These are phyloP conservation scores for Chrysaora quinquecirrha DNA, from an alignment of 30 jellyfish, hydroid and myxozoan genomes.

Conservation along the genomic window DNA sequence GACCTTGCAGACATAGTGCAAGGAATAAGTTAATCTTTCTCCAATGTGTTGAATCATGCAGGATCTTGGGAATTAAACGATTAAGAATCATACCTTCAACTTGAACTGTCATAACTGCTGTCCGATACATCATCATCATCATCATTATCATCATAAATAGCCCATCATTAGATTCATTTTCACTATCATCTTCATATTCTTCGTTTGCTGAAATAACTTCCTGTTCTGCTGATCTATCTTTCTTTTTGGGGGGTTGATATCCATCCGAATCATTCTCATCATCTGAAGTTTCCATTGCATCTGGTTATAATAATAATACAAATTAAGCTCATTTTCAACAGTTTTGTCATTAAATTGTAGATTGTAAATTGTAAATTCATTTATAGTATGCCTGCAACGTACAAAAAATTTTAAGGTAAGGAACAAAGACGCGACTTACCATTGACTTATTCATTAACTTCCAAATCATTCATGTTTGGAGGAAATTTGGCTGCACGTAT, in stretches of 20 bases:
- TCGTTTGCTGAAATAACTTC: neutral
- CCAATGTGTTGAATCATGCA: constrained; percentile 12
- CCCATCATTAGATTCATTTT: constrained; percentile 26
- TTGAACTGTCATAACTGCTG: constrained; percentile 2
- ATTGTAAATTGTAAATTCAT: constrained; percentile 11
- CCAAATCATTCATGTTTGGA: constrained; percentile 24
- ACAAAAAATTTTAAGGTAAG: constrained; percentile 4
- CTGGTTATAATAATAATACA: neutral
- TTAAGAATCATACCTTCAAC: constrained; percentile 8
- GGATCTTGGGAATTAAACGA: neutral
- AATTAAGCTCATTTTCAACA: constrained; percentile 3
- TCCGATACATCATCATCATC: constrained; percentile 23
- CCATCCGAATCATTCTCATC: constrained; percentile 48
- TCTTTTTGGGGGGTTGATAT: constrained; percentile 30
- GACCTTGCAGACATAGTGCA: neutral
- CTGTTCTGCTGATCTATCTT: constrained; percentile 30
- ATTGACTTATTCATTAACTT: constrained; percentile 24
- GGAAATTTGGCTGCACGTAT: constrained; percentile 23
- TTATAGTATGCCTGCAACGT: constrained; percentile 12
- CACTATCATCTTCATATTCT: neutral
- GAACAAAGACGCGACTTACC: constrained; percentile 29
- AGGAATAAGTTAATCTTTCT: neutral
- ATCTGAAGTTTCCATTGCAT: constrained; percentile 36
- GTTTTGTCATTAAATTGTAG: neutral
- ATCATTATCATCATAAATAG: constrained; percentile 20